These are phyloP conservation scores for Galagoides demidoff DNA, from an alignment of 2,797 vertebrate species.

Conservation along the genomic window DNA sequence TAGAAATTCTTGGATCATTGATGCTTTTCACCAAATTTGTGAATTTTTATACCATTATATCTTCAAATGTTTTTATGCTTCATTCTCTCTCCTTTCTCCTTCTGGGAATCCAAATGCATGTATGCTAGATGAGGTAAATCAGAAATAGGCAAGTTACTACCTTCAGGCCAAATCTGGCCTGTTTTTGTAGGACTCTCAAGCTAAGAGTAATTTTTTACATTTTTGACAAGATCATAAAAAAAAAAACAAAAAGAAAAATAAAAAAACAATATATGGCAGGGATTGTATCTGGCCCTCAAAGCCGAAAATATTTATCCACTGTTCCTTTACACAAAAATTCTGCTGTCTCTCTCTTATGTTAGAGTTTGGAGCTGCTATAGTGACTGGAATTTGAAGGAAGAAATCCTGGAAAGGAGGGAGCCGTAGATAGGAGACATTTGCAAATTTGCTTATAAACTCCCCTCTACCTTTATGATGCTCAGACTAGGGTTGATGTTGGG, in stretches of 20 bases:
- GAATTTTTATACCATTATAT: not conserved
- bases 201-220: constrained; percentile 12
- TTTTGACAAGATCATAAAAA: constrained; percentile 25
- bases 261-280: not conserved
- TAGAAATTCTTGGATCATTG: not conserved
- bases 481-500: not conserved
- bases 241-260: not conserved
- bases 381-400: not conserved
- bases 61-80: not conserved
- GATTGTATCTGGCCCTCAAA: not conserved
- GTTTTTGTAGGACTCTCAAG: not conserved
- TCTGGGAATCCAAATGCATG: constrained; percentile 24
- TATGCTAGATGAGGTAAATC: not conserved
- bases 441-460: not conserved
- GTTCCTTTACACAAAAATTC: not conserved
- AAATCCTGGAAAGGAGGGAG: not conserved
- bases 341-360: not conserved
- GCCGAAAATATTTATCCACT: constrained; percentile 32
- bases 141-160: constrained; percentile 2
- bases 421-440: not conserved
- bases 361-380: not conserved
- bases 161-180: not conserved
- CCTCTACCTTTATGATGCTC: not conserved
- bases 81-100: not conserved
- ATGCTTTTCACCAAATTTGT: not conserved